These are phyloP conservation scores for Eulithis prunata DNA, from an alignment of 2,888 invertebrate species.

Conservation along the genomic window DNA sequence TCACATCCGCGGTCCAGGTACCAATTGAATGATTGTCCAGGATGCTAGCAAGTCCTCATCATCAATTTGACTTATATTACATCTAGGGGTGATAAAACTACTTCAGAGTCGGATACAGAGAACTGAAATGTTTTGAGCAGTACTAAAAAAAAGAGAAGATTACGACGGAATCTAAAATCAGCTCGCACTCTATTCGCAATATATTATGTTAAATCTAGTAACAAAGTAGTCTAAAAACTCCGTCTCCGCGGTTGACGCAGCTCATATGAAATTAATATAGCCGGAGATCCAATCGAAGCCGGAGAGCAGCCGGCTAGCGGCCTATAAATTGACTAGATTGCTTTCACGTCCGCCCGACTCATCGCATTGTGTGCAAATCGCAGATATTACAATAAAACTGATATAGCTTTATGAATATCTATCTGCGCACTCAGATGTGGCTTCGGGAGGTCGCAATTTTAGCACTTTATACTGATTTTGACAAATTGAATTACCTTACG, in stretches of 20 bases:
- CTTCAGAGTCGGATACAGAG: not conserved
- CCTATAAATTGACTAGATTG: constrained; percentile 44
- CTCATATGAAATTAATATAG: not conserved
- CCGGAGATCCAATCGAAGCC: constrained; percentile 14
- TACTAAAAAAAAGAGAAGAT: too few relatives aligned
- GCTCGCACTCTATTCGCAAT: too few relatives aligned
- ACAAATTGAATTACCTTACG: not conserved
- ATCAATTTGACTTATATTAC: constrained; percentile 14
- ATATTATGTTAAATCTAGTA: not conserved
- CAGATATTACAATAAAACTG: constrained; percentile 40
- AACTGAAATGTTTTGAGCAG: not conserved
- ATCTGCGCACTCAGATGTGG: constrained; percentile 27
- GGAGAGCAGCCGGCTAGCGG: constrained; percentile 20
- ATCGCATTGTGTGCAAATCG: constrained; percentile 49
- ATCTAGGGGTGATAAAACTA: constrained; percentile 9
- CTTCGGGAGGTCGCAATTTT: constrained; percentile 17
- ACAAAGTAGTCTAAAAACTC: not conserved
- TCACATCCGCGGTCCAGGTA: constrained; percentile 30
- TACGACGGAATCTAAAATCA: too few relatives aligned
- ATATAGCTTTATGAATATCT: constrained; percentile 20
- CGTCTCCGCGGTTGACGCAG: not conserved
- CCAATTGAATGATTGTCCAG: constrained; percentile 64
- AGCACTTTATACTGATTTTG: constrained; percentile 23
- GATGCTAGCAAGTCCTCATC: constrained; percentile 23
- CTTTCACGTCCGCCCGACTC: constrained; percentile 41